A percentile compares a stretch with the other conserved stretches of the same genome.
Evolutionary conservation across 2,113 vertebrate genomes (phyloP).

Genomic region (Raja brachyura): DNA sequence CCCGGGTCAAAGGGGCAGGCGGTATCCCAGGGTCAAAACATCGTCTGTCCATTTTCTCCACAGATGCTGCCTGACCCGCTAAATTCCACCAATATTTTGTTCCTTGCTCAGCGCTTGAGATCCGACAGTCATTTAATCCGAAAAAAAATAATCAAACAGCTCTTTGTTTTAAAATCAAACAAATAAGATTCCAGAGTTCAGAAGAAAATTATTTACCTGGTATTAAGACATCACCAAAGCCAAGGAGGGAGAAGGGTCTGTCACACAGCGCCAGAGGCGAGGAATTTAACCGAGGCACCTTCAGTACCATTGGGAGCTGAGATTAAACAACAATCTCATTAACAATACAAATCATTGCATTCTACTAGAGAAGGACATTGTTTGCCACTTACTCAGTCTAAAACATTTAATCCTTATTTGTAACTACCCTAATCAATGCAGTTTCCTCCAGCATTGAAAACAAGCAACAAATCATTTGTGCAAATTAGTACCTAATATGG

Average conservation of each 20-base stretch:
- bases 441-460: background rate
- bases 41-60: too few species aligned
- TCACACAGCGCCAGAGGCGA: slow-evolving; percentile 82
- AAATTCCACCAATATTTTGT: too few species aligned
- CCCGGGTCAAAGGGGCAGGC: too few species aligned
- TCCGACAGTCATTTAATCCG: background rate
- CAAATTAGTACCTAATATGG: background rate
- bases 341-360: background rate
- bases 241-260: slow-evolving; percentile 86
- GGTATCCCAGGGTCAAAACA: too few species aligned
- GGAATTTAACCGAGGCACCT: slow-evolving; percentile 81
- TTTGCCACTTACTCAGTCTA: background rate
- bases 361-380: background rate
- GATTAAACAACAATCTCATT: background rate
- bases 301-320: slow-evolving; percentile 95
- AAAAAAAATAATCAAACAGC: background rate
- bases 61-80: too few species aligned
- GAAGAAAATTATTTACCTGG: slow-evolving; percentile 66
- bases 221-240: slow-evolving; percentile 90
- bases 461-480: background rate
- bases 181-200: background rate
- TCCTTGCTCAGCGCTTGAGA: too few species aligned
- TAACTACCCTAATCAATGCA: background rate
- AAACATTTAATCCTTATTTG: background rate
- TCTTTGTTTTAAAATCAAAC: background rate